Percentiles rank a stretch among this genome's conserved stretches.
Conservation (phyloP, 2,888 invertebrate species). For the Timandra comae region DNA sequence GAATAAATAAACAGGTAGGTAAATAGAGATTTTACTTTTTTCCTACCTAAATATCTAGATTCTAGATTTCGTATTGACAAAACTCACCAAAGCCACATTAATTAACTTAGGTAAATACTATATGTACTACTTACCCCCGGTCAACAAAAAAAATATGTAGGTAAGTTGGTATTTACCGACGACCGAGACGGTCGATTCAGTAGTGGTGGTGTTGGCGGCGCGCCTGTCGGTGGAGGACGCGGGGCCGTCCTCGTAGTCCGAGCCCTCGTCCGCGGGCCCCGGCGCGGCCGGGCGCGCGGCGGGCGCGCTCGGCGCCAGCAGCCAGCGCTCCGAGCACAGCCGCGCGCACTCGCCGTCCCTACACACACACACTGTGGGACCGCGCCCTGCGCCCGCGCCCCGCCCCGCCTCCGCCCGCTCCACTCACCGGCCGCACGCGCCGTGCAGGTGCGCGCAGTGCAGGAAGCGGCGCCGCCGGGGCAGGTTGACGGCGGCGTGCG, state of each 20-base stretch:
- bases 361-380: constrained; percentile 1
- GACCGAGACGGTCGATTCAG: no score
- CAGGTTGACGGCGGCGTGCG: constrained; percentile 42
- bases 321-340: constrained; percentile 41
- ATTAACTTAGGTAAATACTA: no score
- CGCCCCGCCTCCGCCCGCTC: constrained; percentile 5
- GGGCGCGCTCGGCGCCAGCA: constrained; percentile 14
- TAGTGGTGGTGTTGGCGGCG: no score
- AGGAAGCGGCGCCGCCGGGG: constrained; percentile 50
- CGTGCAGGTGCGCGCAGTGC: constrained; percentile 52
- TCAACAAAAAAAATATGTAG: no score
- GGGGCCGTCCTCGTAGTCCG: not conserved
- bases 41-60: no score
- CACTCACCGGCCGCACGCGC: constrained; percentile 39
- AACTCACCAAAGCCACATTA: no score
- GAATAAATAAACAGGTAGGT: no score
- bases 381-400: constrained; percentile 28
- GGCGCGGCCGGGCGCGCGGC: constrained; percentile 8
- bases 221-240: not conserved
- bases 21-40: no score
- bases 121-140: no score
- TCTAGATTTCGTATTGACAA: no score
- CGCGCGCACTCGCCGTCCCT: constrained; percentile 42
- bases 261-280: constrained; percentile 2
- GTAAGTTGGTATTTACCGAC: no score